These are phyloP conservation scores for Fratercula arctica DNA, from an alignment of 2,797 vertebrate species.

Conservation along the genomic window DNA sequence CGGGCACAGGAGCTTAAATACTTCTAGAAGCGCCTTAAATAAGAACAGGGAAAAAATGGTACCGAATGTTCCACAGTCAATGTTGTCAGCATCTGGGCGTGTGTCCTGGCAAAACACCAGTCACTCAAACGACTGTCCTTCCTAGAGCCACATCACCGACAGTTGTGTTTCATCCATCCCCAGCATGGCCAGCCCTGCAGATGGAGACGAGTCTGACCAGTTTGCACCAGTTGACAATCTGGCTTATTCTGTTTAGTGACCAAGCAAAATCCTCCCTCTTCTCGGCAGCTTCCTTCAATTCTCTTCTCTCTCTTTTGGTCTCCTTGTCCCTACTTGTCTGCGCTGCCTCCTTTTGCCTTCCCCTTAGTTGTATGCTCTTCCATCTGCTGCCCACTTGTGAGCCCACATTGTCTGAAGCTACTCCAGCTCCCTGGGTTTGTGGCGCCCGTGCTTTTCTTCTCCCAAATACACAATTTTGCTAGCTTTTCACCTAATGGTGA, in stretches of 20 bases:
- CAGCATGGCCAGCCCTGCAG: neutral
- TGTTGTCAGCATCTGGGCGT: neutral
- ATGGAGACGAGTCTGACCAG: neutral
- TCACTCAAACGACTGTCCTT: neutral
- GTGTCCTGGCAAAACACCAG: neutral
- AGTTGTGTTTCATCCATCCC: neutral
- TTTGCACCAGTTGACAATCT: neutral
- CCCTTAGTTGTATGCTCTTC: neutral
- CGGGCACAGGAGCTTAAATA: neutral
- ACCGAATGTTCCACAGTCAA: neutral
- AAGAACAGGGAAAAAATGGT: neutral
- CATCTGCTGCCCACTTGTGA: neutral
- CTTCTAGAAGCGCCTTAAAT: neutral
- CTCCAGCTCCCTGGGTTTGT: neutral
- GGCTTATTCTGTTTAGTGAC: neutral
- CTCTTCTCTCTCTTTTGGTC: neutral
- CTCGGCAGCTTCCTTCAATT: neutral
- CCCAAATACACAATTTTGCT: neutral
- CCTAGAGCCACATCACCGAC: neutral
- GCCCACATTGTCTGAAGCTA: neutral
- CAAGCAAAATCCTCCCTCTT: neutral
- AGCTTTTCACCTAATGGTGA: neutral
- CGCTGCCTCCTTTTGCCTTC: neutral
- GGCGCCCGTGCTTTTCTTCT: accelerated
- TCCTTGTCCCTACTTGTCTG: neutral